Conservation (phyloP, 2,888 invertebrate genomes). For the Leucophenga montana region DNA sequence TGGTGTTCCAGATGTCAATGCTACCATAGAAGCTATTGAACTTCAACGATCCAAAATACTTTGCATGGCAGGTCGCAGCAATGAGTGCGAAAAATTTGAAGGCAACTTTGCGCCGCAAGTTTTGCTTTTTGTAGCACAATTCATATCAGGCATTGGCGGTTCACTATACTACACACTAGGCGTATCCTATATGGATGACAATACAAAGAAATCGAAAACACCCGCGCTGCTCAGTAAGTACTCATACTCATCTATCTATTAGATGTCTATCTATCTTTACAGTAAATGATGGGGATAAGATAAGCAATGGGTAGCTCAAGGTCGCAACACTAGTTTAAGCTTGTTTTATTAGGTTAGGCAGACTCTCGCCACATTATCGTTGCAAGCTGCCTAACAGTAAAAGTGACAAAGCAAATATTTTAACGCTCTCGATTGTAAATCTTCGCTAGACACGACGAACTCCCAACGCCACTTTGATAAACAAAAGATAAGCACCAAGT, state of each 20-base stretch:
- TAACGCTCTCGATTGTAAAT: background rate
- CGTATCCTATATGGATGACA: constrained; percentile 84
- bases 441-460: background rate
- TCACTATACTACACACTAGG: constrained; percentile 81
- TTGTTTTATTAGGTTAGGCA: background rate
- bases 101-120: constrained; percentile 78
- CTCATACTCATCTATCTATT: background rate
- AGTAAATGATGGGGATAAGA: background rate
- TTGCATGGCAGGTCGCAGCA: constrained; percentile 73
- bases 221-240: constrained; percentile 80
- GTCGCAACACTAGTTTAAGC: background rate
- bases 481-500: background rate
- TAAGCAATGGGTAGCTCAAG: background rate
- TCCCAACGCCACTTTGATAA: too few relatives aligned
- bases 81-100: constrained; percentile 74
- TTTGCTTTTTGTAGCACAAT: constrained; percentile 80
- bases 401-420: constrained; percentile 25
- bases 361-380: background rate
- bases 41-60: constrained; percentile 76
- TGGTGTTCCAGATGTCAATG: constrained; percentile 72
- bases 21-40: constrained; percentile 73
- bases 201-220: constrained; percentile 82
- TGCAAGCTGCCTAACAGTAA: background rate
- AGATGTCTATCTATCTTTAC: background rate
- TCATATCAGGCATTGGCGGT: constrained; percentile 82